These are phyloP conservation scores for Malurus cyaneus DNA, from an alignment of 2,113 vertebrate species.

Conservation along the genomic window DNA sequence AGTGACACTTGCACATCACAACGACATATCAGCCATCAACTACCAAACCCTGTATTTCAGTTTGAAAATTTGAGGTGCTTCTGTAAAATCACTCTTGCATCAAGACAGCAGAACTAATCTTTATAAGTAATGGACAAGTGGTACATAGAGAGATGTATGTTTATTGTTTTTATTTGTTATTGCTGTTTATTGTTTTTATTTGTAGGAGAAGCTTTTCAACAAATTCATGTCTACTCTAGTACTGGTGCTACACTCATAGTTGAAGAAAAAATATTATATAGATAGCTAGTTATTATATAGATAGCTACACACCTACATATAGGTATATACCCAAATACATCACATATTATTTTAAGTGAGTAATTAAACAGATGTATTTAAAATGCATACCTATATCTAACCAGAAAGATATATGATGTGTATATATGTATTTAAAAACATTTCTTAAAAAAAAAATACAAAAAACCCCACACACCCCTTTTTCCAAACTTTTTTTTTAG, in stretches of 20 bases:
- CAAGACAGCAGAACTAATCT: background rate
- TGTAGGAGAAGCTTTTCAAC: background rate
- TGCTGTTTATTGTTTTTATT: no score
- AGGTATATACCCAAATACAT: background rate
- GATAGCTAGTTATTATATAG: background rate
- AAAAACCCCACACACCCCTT: accelerated
- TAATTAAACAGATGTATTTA: background rate
- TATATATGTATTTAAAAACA: background rate
- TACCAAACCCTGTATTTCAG: background rate
- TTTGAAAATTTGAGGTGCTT: background rate
- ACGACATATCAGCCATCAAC: background rate
- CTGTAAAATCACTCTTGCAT: background rate
- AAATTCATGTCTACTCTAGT: background rate
- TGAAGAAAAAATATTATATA: background rate
- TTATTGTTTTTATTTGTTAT: background rate
- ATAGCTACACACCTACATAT: background rate
- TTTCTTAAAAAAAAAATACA: background rate
- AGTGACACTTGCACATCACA: background rate
- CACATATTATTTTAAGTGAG: background rate
- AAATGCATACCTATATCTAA: background rate
- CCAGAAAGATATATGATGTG: background rate
- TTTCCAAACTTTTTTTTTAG: background rate
- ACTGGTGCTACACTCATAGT: background rate
- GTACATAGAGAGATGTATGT: background rate
- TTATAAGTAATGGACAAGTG: background rate